Base-by-base conservation (phyloP, 2,113 vertebrate genomes). In the Gulo gulo region DNA sequence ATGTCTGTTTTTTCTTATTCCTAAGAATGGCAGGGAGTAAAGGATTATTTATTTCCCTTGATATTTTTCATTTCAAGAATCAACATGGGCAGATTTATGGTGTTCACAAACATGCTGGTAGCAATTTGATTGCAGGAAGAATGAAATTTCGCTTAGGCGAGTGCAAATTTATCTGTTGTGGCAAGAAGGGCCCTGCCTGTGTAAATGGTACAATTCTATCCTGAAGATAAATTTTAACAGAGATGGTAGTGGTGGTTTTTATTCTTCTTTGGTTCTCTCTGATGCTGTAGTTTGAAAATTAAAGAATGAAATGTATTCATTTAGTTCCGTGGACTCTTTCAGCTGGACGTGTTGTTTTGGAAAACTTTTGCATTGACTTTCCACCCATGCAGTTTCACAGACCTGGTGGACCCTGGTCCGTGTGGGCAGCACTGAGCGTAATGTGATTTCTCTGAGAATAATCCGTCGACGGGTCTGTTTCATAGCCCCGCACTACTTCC, bases 41-140 rank as follows among this genome's bases (percentile, higher is more conserved):
- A 97, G 76, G 78, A 92, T 95, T 97, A 95, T 96, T 96, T 97
- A 91, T 97, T 97, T 97, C 95, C 94, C 94, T 52, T 92, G 95
- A 88, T 95, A 94, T 91, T 97, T 98, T 96, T 97, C 95, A 98
- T 98, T 97, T 97, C 73, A 85, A 34, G 80, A 91, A 93, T 97
- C 94, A 97, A 97, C 96, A 88, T 29, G 71, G 98, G 52, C 52
- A 94, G 97, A 97, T 97, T 97, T 94, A 96, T 79, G 59, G 87
- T 97, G 96, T 94, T 93, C 82, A 85, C 95, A 97, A 94, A 88
- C 95, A 67, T 67, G 95, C 94, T 95, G 88, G 80, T 85, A 95
- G 81, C 94, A 97, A 67, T 98, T 96, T 92, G 91, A 97, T 92
- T 96, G 84, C 34, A 39, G 84, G 39, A 84, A 93, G 95, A 96